Percentiles rank a stretch among this genome's conserved stretches.
Evolutionary conservation across 2,888 invertebrate species (phyloP).

Genomic region (Drosophila borealis): DNA sequence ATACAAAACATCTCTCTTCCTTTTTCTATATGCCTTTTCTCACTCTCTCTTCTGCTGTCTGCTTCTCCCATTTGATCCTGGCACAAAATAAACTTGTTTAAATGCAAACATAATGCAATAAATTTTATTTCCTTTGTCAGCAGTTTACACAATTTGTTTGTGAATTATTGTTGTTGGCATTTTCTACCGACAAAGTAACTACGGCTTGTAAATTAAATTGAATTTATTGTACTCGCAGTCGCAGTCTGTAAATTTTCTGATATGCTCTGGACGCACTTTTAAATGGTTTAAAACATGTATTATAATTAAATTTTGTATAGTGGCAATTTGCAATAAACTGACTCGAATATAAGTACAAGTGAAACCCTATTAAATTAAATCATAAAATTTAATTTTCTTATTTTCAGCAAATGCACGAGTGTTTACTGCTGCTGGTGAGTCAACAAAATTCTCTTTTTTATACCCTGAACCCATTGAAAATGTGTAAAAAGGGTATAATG

Average conservation of each 20-base stretch:
- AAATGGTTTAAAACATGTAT: constrained; percentile 54
- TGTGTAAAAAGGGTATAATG: too few relatives aligned
- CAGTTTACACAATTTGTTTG: constrained; percentile 52
- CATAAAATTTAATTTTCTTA: not conserved
- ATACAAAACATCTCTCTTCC: not conserved
- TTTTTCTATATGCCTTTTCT: not conserved
- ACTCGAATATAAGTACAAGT: constrained; percentile 2
- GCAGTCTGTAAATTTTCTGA: constrained; percentile 20
- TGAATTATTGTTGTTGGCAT: constrained; percentile 38
- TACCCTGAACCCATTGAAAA: too few relatives aligned
- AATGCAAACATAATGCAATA: constrained; percentile 71
- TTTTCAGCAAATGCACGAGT: not conserved
- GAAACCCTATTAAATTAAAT: not conserved
- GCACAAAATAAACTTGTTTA: constrained; percentile 59
- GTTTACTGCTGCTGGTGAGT: constrained; percentile 9
- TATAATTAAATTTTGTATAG: constrained; percentile 58
- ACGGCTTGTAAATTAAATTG: constrained; percentile 72
- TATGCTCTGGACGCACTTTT: constrained; percentile 30
- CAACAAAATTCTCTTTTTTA: not conserved
- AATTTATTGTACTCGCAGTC: constrained; percentile 64
- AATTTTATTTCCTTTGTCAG: constrained; percentile 68
- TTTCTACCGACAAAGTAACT: constrained; percentile 57
- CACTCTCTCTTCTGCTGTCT: not conserved
- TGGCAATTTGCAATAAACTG: constrained; percentile 56
- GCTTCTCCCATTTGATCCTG: not conserved